These are phyloP conservation scores for Bugulina stolonifera DNA, from an alignment of 2,888 invertebrate species.

Conservation along the genomic window DNA sequence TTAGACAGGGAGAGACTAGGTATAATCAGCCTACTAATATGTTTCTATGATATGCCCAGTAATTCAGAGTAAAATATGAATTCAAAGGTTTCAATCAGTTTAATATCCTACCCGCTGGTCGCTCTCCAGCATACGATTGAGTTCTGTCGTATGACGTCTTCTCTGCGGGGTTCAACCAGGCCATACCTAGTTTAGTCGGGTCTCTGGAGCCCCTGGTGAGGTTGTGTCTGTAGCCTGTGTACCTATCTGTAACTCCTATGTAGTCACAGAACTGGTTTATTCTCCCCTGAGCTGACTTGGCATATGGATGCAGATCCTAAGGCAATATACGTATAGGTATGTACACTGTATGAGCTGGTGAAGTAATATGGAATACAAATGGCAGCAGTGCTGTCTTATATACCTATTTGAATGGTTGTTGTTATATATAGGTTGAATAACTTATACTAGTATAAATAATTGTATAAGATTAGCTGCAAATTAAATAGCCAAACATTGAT, in stretches of 20 bases:
- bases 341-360: too few species aligned
- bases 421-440: too few species aligned
- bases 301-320: slow-evolving; percentile 39
- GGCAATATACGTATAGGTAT: background rate
- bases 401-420: too few species aligned
- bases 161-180: slow-evolving; percentile 7
- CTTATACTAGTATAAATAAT: too few species aligned
- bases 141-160: background rate
- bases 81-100: background rate
- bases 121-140: background rate
- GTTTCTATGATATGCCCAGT: too few species aligned
- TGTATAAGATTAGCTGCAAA: too few species aligned
- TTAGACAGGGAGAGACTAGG: too few species aligned
- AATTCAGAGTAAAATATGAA: too few species aligned
- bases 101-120: background rate
- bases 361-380: too few species aligned
- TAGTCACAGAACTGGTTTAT: slow-evolving; percentile 50
- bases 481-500: too few species aligned
- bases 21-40: too few species aligned
- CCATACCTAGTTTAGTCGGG: slow-evolving; percentile 24
- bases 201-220: slow-evolving; percentile 35
- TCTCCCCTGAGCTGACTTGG: slow-evolving; percentile 40
- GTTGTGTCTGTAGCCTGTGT: slow-evolving; percentile 50
- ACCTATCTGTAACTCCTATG: slow-evolving; percentile 51
- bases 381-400: too few species aligned